Base-by-base conservation (phyloP, 2,113 vertebrate genomes). In the Baryphthengus martii region DNA sequence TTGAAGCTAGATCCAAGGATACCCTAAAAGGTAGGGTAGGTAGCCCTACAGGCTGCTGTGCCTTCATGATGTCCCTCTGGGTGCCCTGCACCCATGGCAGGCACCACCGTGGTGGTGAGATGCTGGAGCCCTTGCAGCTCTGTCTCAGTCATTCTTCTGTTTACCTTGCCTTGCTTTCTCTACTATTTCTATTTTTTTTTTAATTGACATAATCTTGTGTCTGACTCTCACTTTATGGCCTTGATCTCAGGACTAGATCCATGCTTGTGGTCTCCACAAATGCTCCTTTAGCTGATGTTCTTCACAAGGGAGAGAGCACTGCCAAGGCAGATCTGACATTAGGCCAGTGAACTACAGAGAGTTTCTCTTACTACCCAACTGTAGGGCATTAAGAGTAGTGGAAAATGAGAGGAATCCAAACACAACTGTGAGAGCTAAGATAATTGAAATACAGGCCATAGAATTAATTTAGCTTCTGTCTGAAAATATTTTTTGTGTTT, bases 391-490 rank as follows among this genome's bases (percentile, higher is more conserved):
- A 78, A 56, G 29, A 71, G 58, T 59, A 68, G 56, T 47, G 56
- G 90, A 89, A 72, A 82, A 74, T 25, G 76, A 86, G 25, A 85
- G 21, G 49, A 55, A 35, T 92, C 33, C 44, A 82, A 85, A 72
- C 26, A 45, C 29, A 87, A 50, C 81, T 61, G 44, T 78, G 77
- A 87, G 84, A 91, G 20, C 33, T 89, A 75, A 89, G 50, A 58
- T 67, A 89, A 68, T 75, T 80, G 65, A 88, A 85, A 85, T 78
- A 62, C 11, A 39, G 70, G 74, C 78, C 58, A 88, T 29, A 70
- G 31, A 58, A 93, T 75, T 33, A 85, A 91, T 88, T 85, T 91
- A 79, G 31, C 53, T 95, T 88, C 88, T 93, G 66, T 73, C 78
- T 85, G 58, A 93, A 93, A 37, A 9, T 21, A n/a, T 29, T 67